Evolutionary conservation across 2,113 vertebrate genomes (phyloP).

Genomic region (Phrynocephalus versicolor): DNA sequence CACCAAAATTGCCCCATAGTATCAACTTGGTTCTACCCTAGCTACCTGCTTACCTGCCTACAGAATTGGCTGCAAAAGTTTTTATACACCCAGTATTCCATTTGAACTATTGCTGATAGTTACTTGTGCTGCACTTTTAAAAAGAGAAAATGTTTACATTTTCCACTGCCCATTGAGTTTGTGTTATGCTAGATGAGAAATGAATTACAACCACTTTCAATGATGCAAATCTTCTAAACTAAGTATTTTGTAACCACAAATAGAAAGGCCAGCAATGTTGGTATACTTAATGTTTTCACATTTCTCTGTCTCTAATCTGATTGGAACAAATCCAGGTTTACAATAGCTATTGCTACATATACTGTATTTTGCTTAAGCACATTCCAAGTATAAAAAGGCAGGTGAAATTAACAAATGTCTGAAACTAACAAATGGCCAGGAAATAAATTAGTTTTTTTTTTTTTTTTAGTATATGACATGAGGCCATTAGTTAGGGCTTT

Average conservation of each 20-base stretch:
- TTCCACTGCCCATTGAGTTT: not conserved
- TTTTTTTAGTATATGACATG: not conserved
- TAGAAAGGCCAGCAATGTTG: not conserved
- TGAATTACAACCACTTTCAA: not conserved
- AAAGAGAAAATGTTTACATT: not conserved
- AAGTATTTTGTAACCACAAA: not conserved
- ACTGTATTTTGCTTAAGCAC: not conserved
- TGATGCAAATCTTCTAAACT: not conserved
- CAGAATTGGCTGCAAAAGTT: not conserved
- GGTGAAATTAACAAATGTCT: not conserved
- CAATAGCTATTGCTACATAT: conserved; percentile 4
- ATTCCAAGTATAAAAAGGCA: not conserved
- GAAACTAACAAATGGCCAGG: not conserved
- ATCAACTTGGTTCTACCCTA: not conserved
- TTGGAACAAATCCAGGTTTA: conserved; percentile 12
- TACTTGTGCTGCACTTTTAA: not conserved
- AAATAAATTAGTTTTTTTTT: not conserved
- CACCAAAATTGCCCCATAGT: not conserved
- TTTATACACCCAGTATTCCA: conserved; percentile 22
- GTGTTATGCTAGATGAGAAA: not conserved
- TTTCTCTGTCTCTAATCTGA: not conserved
- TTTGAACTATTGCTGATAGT: not conserved
- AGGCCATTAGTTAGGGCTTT: not conserved
- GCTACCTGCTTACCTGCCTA: not conserved
- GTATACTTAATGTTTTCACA: not conserved